Conservation (phyloP, 2,888 invertebrate species). For the Carabus problematicus region DNA sequence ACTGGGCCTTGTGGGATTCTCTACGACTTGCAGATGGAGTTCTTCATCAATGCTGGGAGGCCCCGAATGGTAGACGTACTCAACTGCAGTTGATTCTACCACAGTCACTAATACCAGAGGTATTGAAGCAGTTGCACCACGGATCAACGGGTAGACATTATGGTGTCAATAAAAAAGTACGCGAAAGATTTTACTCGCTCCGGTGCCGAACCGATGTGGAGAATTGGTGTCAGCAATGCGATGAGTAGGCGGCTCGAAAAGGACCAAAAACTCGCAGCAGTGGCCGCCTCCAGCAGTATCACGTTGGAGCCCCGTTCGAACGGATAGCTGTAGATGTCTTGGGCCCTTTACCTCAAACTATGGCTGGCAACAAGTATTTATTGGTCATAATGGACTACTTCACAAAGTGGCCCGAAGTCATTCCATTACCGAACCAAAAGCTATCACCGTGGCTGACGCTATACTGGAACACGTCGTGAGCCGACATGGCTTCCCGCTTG, state of each 20-base stretch:
- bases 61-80: background rate
- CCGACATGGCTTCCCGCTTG: constrained; percentile 26
- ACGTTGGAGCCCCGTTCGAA: background rate
- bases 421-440: constrained; percentile 1
- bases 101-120: background rate
- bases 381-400: constrained; percentile 5
- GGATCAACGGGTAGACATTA: constrained; percentile 2
- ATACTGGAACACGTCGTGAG: constrained; percentile 16
- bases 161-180: background rate
- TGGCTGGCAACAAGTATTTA: background rate
- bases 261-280: background rate
- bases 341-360: constrained; percentile 1
- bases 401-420: background rate
- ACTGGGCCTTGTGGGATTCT: background rate
- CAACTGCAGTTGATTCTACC: background rate
- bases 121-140: background rate
- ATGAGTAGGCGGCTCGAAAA: constrained; percentile 3
- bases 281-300: constrained; percentile 1
- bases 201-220: background rate
- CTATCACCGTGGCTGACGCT: constrained; percentile 1
- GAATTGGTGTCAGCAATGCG: constrained; percentile 10
- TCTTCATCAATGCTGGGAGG: background rate
- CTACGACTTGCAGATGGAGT: background rate
- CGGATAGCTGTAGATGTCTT: constrained; percentile 7
- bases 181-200: constrained; percentile 11